phyloP scores from a whole-genome alignment of 1,140 invertebrate genomes.

The Drosophila miranda region DNA sequence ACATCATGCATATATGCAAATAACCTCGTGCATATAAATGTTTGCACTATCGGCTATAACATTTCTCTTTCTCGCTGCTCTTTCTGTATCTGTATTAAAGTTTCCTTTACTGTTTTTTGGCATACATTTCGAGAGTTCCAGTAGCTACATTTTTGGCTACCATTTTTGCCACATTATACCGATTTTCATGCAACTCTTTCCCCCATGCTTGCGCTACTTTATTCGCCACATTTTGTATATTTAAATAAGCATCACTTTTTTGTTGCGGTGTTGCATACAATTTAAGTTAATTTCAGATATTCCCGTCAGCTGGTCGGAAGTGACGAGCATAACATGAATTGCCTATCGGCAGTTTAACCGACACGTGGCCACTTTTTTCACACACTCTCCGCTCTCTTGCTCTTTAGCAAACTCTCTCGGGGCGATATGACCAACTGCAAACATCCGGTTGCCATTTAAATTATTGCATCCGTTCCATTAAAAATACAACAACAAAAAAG shows the following conservation, averaged over 20 bases:
- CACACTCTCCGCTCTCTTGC: neutral
- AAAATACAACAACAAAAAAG: no score
- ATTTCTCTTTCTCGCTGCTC: conserved; percentile 15
- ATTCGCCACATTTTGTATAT: conserved; percentile 8
- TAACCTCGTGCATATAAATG: conserved; percentile 49
- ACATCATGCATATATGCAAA: conserved; percentile 37
- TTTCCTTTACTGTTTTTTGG: conserved; percentile 41
- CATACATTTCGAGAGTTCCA: conserved; percentile 31
- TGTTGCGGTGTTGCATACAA: neutral
- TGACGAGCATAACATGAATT: neutral
- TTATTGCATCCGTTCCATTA: neutral
- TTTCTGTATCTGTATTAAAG: conserved; percentile 42
- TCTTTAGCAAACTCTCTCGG: neutral
- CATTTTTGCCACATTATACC: conserved; percentile 12
- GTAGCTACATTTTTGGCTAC: conserved; percentile 2
- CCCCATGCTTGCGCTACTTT: neutral
- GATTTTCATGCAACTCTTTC: conserved; percentile 5
- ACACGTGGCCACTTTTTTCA: conserved; percentile 10
- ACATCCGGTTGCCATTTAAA: conserved; percentile 8
- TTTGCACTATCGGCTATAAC: conserved; percentile 47
- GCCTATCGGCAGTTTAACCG: neutral
- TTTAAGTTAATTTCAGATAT: conserved; percentile 9
- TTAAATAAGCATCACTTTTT: conserved; percentile 9
- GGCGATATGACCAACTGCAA: neutral
- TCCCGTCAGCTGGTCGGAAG: neutral